Conservation (phyloP, 2,797 vertebrate genomes). For the Diplodus sargus region DNA sequence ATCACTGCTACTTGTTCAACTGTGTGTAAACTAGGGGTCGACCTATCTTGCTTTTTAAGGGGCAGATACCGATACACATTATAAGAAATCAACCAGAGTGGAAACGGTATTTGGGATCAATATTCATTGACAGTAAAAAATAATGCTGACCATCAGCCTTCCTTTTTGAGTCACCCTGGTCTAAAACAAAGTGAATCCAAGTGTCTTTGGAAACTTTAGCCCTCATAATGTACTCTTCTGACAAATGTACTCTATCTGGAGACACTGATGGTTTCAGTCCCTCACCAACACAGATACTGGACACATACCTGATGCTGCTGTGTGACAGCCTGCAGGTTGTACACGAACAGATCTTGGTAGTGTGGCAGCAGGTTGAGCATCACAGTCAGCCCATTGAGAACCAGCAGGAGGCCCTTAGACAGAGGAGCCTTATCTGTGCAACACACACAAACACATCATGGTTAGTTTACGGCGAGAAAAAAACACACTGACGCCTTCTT, state of each 20-base stretch:
- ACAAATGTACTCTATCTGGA: background rate
- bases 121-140: too few relatives aligned
- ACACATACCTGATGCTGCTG: slow-evolving; percentile 89
- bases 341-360: slow-evolving; percentile 91
- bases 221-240: background rate
- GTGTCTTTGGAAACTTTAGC: background rate
- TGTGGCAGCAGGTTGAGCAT: slow-evolving; percentile 91
- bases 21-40: background rate
- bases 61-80: too few relatives aligned
- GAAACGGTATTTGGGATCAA: too few relatives aligned
- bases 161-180: background rate
- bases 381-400: slow-evolving; percentile 91
- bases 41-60: too few relatives aligned
- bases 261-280: background rate
- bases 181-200: background rate
- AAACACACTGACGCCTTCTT: background rate
- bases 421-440: slow-evolving; percentile 94
- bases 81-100: too few relatives aligned
- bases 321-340: slow-evolving; percentile 90
- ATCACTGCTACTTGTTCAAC: background rate
- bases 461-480: background rate
- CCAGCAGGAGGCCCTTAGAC: slow-evolving; percentile 93
- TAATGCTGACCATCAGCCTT: too few relatives aligned
- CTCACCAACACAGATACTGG: background rate
- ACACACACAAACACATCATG: slow-evolving; percentile 17